Evolutionary conservation across 2,797 vertebrate genomes (phyloP), one percentile per base, ranked within the genome.

Genomic region (Chaunax sp.): DNA sequence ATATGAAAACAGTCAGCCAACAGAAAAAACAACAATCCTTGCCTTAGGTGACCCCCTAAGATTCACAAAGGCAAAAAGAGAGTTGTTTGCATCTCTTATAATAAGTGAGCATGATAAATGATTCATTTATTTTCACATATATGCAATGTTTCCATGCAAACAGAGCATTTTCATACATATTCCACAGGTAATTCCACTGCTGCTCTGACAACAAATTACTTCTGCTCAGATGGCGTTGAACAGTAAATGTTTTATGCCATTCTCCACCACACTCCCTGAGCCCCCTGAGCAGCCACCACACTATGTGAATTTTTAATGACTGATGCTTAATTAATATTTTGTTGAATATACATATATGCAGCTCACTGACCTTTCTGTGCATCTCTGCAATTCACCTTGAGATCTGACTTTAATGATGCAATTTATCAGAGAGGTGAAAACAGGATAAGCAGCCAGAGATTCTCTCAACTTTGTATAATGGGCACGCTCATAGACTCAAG

Each of bases 331-430:
- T 90, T 89, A 87, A 86, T 87, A 87, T 64, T 61, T 45, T 85
- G 80, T 90, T 88, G 85, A 89, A 90, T 86, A 89, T 85, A 86
- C 89, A 87, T 81, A 89, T 88, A 90, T 74, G 70, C 77, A 57
- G 76, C 69, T 62, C 77, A 56, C 40, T 87, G 86, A 90, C 90
- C 87, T 90, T 90, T 88, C 23, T 41, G 63, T 51, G 53, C 81
- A 81, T 85, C 68, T 75, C 49, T 26, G 33, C 71, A 25, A 60
- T 86, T 89, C 88, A 89, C 88, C 86, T 89, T 89, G 88, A 89
- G 80, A 88, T 77, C 41, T 30, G 6, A 46, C 76, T 86, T 85
- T 83, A 82, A 90, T 77, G 57, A 64, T 75, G 59, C 72, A 84
- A 82, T 80, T 85, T 84, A 89, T 80, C 87, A 81, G 75, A 43